Evolutionary conservation across 2,113 vertebrate genomes (phyloP).

Genomic region (Trochalopteron elliotii): DNA sequence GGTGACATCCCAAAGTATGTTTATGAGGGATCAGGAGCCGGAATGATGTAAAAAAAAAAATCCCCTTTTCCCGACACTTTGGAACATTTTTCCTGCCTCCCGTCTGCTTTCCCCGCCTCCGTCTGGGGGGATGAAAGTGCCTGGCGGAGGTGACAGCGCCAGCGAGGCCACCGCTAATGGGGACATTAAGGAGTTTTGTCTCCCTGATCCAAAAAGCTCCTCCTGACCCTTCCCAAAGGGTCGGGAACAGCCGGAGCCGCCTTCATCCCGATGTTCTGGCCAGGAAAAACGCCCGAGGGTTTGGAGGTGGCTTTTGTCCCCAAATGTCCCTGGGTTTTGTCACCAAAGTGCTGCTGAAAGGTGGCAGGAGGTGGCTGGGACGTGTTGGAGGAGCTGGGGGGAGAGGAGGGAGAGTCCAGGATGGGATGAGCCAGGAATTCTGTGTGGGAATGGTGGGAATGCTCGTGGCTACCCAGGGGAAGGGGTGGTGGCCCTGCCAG

Average conservation of each 20-base stretch:
- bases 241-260: not conserved
- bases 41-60: rapidly evolving
- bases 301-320: not conserved
- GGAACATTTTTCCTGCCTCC: not conserved
- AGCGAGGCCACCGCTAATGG: not conserved
- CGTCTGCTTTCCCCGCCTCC: not conserved
- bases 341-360: rapidly evolving
- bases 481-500: not conserved
- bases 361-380: rapidly evolving
- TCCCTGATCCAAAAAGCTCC: not conserved
- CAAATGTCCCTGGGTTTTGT: not conserved
- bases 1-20: rapidly evolving
- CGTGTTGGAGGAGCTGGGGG: no score
- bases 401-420: not conserved
- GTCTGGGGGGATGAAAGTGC: not conserved
- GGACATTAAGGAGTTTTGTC: not conserved
- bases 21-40: rapidly evolving
- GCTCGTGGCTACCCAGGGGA: not conserved
- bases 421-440: not conserved
- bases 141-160: not conserved
- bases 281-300: not conserved
- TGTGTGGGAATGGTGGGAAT: not conserved
- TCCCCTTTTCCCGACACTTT: not conserved
- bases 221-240: not conserved
- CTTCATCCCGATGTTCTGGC: not conserved